Conservation (phyloP, 2,888 invertebrate species). For the Stegana nigrithorax region DNA sequence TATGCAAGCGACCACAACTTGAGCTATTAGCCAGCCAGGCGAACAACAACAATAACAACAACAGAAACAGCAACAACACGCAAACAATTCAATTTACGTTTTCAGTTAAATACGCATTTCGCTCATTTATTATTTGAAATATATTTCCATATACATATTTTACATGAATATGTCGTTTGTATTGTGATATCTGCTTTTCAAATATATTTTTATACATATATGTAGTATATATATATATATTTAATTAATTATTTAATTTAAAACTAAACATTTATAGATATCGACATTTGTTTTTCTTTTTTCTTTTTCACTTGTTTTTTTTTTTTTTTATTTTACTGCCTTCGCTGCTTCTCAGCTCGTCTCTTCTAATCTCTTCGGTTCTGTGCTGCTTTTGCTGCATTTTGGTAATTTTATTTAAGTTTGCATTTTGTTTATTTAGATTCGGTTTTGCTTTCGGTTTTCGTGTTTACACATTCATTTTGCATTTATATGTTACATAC, state of each 20-base stretch:
- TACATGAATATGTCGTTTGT: constrained; percentile 4
- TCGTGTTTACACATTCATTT: background rate
- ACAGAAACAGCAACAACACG: too few species aligned
- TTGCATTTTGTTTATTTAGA: background rate
- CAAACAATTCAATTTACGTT: background rate
- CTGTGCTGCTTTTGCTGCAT: background rate
- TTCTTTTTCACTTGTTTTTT: background rate
- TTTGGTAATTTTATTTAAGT: background rate
- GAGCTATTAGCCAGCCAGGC: too few species aligned
- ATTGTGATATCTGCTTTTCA: background rate
- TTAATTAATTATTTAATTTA: constrained; percentile 48
- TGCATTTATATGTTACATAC: background rate
- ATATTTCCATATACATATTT: constrained; percentile 11
- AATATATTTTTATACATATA: constrained; percentile 37
- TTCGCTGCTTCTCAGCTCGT: background rate
- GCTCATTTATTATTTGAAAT: background rate
- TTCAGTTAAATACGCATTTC: background rate
- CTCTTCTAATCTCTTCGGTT: background rate
- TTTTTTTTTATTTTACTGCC: background rate
- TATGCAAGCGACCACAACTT: too few species aligned
- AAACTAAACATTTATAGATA: constrained; percentile 59
- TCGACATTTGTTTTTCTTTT: constrained; percentile 49
- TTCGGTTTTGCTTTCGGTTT: background rate
- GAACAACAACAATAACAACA: too few species aligned
- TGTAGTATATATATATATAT: constrained; percentile 27